Percentiles rank a stretch among this genome's conserved stretches.
phyloP scores from a whole-genome alignment of 1,140 invertebrate species.

The Chlorops oryzae region DNA sequence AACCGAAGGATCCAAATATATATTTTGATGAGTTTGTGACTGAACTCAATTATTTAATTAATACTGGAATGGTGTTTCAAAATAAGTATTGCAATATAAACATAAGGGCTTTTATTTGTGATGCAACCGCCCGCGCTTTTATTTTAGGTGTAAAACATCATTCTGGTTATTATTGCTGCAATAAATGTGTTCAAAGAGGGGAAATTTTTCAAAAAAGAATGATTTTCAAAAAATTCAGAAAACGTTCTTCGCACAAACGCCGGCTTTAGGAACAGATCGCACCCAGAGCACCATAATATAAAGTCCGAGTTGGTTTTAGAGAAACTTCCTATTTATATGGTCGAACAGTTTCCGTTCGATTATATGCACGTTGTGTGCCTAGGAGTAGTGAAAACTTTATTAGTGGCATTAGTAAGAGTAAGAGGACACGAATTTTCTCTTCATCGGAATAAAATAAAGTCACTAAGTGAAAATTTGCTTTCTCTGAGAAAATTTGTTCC shows the following conservation, averaged over 20 bases:
- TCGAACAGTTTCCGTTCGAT: not conserved
- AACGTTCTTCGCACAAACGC: not conserved
- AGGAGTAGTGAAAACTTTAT: constrained; percentile 6
- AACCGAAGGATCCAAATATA: not conserved
- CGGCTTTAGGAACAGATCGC: too few species aligned
- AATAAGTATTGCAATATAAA: too few species aligned
- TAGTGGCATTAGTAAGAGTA: not conserved
- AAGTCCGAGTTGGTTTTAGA: not conserved
- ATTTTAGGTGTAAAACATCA: not conserved
- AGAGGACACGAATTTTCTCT: too few species aligned
- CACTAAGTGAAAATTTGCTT: too few species aligned
- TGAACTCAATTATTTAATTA: not conserved
- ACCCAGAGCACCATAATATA: not conserved
- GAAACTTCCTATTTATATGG: constrained; percentile 5
- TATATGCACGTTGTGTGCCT: constrained; percentile 9
- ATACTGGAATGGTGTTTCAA: not conserved
- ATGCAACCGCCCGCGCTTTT: constrained; percentile 3
- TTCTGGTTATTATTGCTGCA: not conserved
- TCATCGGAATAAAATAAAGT: too few species aligned
- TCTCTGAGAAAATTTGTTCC: too few species aligned
- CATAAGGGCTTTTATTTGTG: not conserved
- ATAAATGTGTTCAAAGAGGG: not conserved
- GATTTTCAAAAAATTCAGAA: not conserved
- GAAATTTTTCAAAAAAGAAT: not conserved
- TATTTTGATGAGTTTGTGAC: not conserved